Percentiles rank a stretch among this genome's conserved stretches.
These are phyloP conservation scores for Paraplagusia blochii DNA, from an alignment of 2,113 vertebrate genomes.

Conservation along the genomic window DNA sequence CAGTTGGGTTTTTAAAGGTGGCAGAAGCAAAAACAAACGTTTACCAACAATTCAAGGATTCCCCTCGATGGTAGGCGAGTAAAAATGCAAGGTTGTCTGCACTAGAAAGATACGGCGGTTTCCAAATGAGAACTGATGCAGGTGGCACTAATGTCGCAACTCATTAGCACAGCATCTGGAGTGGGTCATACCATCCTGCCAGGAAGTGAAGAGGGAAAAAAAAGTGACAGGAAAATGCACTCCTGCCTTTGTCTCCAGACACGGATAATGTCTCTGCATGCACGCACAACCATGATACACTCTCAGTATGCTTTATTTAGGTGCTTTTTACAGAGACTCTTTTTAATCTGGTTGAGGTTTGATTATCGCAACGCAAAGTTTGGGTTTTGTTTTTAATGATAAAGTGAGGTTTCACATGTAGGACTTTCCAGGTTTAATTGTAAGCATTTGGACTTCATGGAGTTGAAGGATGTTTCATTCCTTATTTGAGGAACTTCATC, in stretches of 20 bases:
- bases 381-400: no score
- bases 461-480: no score
- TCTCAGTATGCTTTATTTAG: no score
- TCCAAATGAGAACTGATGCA: not conserved
- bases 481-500: no score
- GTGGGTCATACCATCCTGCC: slow-evolving; percentile 47
- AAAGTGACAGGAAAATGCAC: slow-evolving; percentile 29
- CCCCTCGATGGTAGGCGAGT: no score
- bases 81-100: not conserved
- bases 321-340: no score
- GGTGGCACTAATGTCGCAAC: slow-evolving; percentile 43
- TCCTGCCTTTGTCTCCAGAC: slow-evolving; percentile 12
- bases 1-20: not conserved
- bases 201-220: slow-evolving; percentile 38
- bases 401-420: no score
- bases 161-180: slow-evolving; percentile 64
- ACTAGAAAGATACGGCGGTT: not conserved
- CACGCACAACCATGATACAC: not conserved
- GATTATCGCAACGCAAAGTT: no score
- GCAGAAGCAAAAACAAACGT: not conserved
- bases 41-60: no score
- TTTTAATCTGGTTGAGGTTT: no score
- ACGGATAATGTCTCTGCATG: not conserved
- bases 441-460: no score
- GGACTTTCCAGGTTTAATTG: no score